These are phyloP conservation scores for Listronotus bonariensis DNA, from an alignment of 1,140 invertebrate species.

Conservation along the genomic window DNA sequence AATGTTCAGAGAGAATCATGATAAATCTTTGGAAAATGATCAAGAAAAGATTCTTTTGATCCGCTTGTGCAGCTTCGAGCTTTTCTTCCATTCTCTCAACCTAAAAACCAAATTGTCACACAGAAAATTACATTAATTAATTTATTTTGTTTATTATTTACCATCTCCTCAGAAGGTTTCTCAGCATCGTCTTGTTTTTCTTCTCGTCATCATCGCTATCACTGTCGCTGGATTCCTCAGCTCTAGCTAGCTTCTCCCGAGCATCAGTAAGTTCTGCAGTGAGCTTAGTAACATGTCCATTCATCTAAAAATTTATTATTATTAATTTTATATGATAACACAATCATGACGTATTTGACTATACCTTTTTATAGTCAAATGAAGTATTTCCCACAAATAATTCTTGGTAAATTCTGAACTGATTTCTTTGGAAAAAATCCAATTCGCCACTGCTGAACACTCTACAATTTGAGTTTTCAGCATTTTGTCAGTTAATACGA, in stretches of 20 bases:
- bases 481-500: constrained; percentile 95
- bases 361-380: constrained; percentile 89
- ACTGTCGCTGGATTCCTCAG: constrained; percentile 75
- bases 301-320: constrained; percentile 65
- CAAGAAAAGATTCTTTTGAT: constrained; percentile 95
- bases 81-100: constrained; percentile 95
- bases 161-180: constrained; percentile 83
- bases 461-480: constrained; percentile 97
- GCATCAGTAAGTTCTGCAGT: constrained; percentile 83
- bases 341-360: too few species aligned
- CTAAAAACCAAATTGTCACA: too few species aligned
- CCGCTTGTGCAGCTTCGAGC: constrained; percentile 90
- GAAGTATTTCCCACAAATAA: constrained; percentile 97
- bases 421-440: constrained; percentile 99
- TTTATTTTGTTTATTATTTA: constrained; percentile 2
- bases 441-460: constrained; percentile 95
- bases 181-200: constrained; percentile 68
- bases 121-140: not conserved
- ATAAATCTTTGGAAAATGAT: constrained; percentile 99
- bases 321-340: not conserved
- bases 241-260: constrained; percentile 78
- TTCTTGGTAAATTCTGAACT: constrained; percentile 89
- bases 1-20: constrained; percentile 96
- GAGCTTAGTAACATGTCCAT: constrained; percentile 89
- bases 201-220: constrained; percentile 70